Conservation (phyloP, 2,797 vertebrate genomes). For the Hemibagrus guttatus region DNA sequence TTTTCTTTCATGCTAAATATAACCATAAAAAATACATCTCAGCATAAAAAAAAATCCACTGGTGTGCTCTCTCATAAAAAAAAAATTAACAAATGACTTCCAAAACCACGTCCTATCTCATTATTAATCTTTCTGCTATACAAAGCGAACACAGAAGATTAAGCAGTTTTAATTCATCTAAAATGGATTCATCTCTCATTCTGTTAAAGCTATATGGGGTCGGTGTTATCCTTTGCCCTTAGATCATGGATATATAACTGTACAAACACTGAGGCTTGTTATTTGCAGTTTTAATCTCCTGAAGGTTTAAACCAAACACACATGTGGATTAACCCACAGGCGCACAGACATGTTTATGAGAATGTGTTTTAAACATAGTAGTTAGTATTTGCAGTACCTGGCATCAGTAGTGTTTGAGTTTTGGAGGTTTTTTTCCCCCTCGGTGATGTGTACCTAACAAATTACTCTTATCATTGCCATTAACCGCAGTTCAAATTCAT, state of each 20-base stretch:
- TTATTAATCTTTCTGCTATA: background rate
- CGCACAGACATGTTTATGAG: background rate
- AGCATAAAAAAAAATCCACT: background rate
- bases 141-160: no score
- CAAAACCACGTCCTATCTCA: background rate
- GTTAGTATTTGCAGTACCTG: background rate
- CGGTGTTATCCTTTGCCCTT: background rate
- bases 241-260: background rate
- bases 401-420: background rate
- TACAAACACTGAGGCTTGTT: background rate
- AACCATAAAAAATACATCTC: background rate
- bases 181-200: background rate
- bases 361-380: no score
- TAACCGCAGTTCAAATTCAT: background rate
- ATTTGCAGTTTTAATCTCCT: background rate
- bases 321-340: background rate
- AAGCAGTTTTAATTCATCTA: background rate
- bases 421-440: background rate
- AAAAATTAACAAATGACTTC: background rate
- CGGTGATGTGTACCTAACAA: background rate
- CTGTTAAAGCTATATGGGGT: background rate
- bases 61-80: background rate
- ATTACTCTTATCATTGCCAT: background rate
- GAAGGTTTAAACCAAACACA: background rate
- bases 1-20: background rate